Evolutionary conservation across 2,797 vertebrate species (phyloP), one percentile per base, ranked within the genome.

Genomic region (Ctenopoma kingsleyae): DNA sequence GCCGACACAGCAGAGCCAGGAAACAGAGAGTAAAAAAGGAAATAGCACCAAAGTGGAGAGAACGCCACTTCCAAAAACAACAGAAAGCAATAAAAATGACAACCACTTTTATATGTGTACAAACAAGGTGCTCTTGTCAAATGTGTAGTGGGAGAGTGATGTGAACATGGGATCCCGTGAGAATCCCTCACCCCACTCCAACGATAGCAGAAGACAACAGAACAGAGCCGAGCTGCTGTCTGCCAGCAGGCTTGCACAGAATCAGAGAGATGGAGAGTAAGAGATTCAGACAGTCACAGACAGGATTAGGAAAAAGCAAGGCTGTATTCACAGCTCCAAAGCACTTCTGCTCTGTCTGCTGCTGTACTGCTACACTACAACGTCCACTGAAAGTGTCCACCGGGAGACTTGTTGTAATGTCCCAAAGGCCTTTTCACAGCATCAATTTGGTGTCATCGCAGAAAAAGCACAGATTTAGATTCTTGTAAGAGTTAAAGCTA

Each of bases 141-240:
- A 81, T 60, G 57, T 67, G 66, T 57, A 76, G 77, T 78, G 61
- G 70, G 55, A 80, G 69, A 88, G 82, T 71, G 83, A 89, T 84
- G 87, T 86, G 87, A 91, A 86, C 83, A 81, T 13, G 73, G 72
- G 74, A 80, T 88, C 87, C 74, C 86, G 66, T 17, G 81, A 87
- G 86, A 80, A 62, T 55, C 80, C 23, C 74, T 65, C 16, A 32
- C 27, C 17, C n/a, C 11, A 9, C 27, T 6, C 19, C 11, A 19
- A 43, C 68, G 82, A 87, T 82, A 72, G 74, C 66, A 48, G 54
- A 38, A 76, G 70, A 83, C 74, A 76, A 84, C 38, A 59, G 64
- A 84, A 78, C 86, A 80, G 81, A 81, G 82, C 58, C 8, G 64
- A 84, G 81, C 74, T 74, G 77, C 77, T 72, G 80, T 84, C 78